Evolutionary conservation across 1,140 invertebrate species (phyloP).

Genomic region (Lepidostoma basale): DNA sequence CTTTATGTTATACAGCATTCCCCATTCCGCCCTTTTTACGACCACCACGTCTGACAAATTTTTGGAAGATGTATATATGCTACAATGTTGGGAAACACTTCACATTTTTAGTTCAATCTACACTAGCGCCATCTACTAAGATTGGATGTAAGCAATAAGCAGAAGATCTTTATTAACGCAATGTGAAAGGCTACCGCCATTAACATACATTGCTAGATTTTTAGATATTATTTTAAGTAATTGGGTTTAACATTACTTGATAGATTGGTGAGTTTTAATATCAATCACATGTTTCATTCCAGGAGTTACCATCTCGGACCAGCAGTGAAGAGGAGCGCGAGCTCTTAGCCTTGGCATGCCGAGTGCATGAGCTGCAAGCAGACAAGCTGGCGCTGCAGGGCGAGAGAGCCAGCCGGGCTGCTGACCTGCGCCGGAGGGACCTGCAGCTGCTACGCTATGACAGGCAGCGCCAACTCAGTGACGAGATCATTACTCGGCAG

Average conservation of each 20-base stretch:
- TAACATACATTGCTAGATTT: too few species aligned
- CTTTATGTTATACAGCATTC: too few species aligned
- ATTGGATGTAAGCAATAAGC: too few species aligned
- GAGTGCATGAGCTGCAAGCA: constrained; percentile 89
- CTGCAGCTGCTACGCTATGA: constrained; percentile 83
- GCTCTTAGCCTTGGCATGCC: constrained; percentile 80
- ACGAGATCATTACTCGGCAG: constrained; percentile 90
- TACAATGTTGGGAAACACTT: too few species aligned
- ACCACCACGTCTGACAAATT: too few species aligned
- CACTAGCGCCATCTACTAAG: too few species aligned
- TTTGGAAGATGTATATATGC: too few species aligned
- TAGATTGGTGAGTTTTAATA: neutral
- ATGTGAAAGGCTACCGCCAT: too few species aligned
- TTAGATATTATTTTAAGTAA: constrained; percentile 3
- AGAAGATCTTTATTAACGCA: too few species aligned
- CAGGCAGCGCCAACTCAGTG: constrained; percentile 82
- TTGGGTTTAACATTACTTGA: neutral
- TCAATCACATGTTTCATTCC: constrained; percentile 31
- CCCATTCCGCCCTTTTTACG: too few species aligned
- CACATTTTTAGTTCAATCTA: too few species aligned
- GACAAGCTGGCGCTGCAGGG: constrained; percentile 91
- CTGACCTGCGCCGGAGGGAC: constrained; percentile 83
- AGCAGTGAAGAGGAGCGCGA: constrained; percentile 87
- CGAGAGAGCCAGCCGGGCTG: constrained; percentile 80
- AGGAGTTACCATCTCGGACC: constrained; percentile 83